phyloP scores from a whole-genome alignment of 2,888 invertebrate genomes.

The Sabellastarte sp. region DNA sequence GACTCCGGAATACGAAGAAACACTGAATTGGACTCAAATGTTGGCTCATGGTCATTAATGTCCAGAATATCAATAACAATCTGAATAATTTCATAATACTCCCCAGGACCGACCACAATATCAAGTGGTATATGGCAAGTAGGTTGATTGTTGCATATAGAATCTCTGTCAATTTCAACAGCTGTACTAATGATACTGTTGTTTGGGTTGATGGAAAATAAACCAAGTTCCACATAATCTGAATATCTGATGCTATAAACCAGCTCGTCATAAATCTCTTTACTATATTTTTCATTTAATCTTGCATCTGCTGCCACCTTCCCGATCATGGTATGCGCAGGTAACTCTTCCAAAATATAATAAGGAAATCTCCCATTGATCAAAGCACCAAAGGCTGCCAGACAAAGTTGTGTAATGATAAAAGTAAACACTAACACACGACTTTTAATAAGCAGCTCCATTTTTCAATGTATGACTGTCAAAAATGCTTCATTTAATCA shows the following conservation, averaged over 20 bases:
- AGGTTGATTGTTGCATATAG: not conserved
- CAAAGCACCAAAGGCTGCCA: not conserved
- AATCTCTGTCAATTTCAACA: not conserved
- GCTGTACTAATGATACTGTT: not conserved
- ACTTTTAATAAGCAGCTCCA: too few relatives aligned
- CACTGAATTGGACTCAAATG: not conserved
- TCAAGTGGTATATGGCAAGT: slow-evolving; percentile 1
- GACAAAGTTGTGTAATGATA: too few relatives aligned
- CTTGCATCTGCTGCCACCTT: slow-evolving; percentile 56
- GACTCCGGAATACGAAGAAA: not conserved
- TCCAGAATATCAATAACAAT: not conserved
- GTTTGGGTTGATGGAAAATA: not conserved
- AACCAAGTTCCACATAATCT: not conserved
- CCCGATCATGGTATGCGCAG: slow-evolving; percentile 37
- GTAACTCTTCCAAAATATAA: slow-evolving; percentile 40
- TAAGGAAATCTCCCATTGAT: slow-evolving; percentile 25
- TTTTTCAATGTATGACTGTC: too few relatives aligned
- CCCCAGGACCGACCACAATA: slow-evolving; percentile 1
- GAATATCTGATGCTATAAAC: not conserved
- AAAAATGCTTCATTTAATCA: too few relatives aligned
- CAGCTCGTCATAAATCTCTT: not conserved
- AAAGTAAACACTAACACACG: too few relatives aligned
- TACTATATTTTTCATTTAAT: not conserved
- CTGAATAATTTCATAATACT: slow-evolving; percentile 4
- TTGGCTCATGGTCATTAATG: slow-evolving; percentile 3